Evolutionary conservation across 2,797 vertebrate species (phyloP), one percentile per base, ranked within the genome.

Genomic region (Phoxinus dragarum): DNA sequence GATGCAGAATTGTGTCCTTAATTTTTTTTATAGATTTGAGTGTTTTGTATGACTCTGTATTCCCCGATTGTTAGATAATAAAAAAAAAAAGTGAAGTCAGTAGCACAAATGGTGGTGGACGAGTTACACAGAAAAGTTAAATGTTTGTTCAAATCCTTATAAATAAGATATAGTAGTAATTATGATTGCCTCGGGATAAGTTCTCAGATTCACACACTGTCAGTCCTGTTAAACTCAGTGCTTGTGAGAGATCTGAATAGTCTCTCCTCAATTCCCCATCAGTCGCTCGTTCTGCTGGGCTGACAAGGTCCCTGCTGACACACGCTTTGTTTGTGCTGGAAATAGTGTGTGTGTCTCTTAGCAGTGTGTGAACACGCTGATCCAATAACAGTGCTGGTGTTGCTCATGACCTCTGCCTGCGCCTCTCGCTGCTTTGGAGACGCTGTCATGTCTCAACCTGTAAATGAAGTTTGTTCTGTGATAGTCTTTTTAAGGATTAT

Each of bases 351-450:
- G 67, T 21, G 42, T 82, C 52, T 66, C 79, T 73, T 40, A 86
- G 83, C 49, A 56, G 49, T 84, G 54, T 84, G 66, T 84, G 49
- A 71, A 61, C 44, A 17, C n/a, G 34, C 52, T 59, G 81, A 79
- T 61, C n/a, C 27, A 76, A 56, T 66, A 66, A 59, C 52, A 81
- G 72, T 21, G 54, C 34, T 68, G 19, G 17, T 88, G 78, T 81
- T 40, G 73, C 61, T 80, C 36, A 82, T n/a, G 80, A 80, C 52
- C 80, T 79, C 34, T 54, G 47, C 49, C 42, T 6, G 36, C 23
- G 40, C 21, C 27, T 21, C 27, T 44, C 40, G 6, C 42, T 42
- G 5, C 16, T 47, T 36, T n/a, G 3, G 9, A 64, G 16, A 40
- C 23, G n/a, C 40, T 42, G 5, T 81, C n/a, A 68, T 17, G 12